Evolutionary conservation across 2,113 vertebrate species (phyloP).

Genomic region (Calyptomena viridis): DNA sequence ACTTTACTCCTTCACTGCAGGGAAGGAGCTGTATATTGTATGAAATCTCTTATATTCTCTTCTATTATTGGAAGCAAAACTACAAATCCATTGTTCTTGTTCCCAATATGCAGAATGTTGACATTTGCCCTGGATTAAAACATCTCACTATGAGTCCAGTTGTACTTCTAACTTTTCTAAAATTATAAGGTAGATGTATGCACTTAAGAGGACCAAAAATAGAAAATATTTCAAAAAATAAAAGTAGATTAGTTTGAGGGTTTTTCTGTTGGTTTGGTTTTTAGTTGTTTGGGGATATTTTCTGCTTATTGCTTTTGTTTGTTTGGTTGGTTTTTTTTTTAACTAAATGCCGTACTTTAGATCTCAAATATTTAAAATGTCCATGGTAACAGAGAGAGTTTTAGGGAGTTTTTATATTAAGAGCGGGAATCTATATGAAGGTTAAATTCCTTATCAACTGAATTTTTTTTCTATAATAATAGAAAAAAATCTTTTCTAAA

Average conservation of each 20-base stretch:
- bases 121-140: background rate
- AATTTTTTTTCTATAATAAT: background rate
- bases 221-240: background rate
- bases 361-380: background rate
- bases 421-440: background rate
- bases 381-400: background rate
- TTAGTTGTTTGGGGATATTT: background rate
- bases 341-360: background rate
- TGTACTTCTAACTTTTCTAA: background rate
- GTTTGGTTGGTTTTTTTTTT: background rate
- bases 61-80: background rate
- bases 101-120: background rate
- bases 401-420: background rate
- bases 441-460: background rate
- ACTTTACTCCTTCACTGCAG: background rate
- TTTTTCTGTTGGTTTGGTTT: background rate
- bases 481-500: background rate
- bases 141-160: background rate
- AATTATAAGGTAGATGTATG: background rate
- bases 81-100: background rate
- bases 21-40: background rate
- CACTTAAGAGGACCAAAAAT: background rate
- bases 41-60: background rate
- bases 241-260: fast-evolving
- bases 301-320: background rate